These are phyloP conservation scores for Buathra laborator DNA, from an alignment of 2,888 invertebrate genomes.

Conservation along the genomic window DNA sequence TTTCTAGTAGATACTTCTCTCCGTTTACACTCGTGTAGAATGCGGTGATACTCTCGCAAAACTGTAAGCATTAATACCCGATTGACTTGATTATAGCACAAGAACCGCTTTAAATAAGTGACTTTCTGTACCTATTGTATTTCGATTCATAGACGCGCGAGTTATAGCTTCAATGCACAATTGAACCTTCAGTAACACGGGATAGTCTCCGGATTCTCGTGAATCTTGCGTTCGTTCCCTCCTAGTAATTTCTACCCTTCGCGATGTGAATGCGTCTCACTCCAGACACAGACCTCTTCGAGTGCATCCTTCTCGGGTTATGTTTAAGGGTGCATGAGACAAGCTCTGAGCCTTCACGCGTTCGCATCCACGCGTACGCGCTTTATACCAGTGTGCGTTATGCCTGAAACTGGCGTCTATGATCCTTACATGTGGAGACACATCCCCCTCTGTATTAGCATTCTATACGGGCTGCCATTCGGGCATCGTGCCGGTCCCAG, in stretches of 20 bases:
- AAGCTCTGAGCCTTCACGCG: not conserved
- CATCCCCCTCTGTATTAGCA: conserved; percentile 65
- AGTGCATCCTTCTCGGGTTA: not conserved
- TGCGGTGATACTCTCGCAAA: too few species aligned
- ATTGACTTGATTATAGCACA: too few species aligned
- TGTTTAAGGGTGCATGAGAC: not conserved
- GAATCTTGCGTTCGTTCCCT: not conserved
- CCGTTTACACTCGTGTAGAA: too few species aligned
- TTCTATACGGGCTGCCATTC: conserved; percentile 64
- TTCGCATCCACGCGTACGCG: not conserved
- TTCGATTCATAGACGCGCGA: too few species aligned
- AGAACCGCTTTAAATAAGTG: too few species aligned
- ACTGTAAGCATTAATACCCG: too few species aligned
- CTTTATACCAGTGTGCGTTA: conserved; percentile 27
- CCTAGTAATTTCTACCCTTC: not conserved
- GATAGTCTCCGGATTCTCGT: not conserved
- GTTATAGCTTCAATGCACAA: too few species aligned
- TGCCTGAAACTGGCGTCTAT: conserved; percentile 75
- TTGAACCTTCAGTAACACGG: not conserved
- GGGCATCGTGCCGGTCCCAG: conserved; percentile 51
- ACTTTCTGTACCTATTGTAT: too few species aligned
- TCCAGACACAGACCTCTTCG: not conserved
- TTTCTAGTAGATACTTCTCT: too few species aligned
- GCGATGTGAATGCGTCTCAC: not conserved
- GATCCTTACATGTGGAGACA: conserved; percentile 70